Evolutionary conservation across 2,797 vertebrate genomes (phyloP).

Genomic region (Uromys caudimaculatus): DNA sequence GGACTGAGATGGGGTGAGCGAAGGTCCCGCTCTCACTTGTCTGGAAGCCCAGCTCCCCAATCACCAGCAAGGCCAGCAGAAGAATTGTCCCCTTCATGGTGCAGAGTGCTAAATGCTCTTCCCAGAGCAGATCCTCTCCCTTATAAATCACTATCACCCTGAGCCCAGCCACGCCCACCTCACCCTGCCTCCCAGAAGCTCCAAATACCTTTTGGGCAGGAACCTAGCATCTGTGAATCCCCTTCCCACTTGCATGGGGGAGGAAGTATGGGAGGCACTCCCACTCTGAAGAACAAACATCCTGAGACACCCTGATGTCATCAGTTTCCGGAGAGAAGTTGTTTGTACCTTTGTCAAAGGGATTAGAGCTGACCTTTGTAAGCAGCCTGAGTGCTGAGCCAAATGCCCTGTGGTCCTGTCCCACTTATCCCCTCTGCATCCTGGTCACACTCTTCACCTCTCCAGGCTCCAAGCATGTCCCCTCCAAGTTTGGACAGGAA

Average conservation of each 20-base stretch:
- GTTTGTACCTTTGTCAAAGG: background rate
- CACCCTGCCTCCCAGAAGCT: background rate
- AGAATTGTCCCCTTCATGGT: conserved; percentile 58
- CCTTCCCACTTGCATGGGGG: background rate
- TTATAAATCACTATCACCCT: background rate
- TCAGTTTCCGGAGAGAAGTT: background rate
- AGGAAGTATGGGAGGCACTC: background rate
- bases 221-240: background rate
- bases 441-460: background rate
- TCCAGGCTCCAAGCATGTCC: background rate
- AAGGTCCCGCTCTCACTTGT: background rate
- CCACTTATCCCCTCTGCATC: background rate
- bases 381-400: background rate
- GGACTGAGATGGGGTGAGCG: too few relatives aligned
- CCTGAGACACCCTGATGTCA: background rate
- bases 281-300: background rate
- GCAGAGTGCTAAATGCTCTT: background rate
- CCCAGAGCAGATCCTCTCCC: background rate
- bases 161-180: background rate
- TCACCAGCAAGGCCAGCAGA: conserved; percentile 49
- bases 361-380: background rate
- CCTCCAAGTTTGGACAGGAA: too few relatives aligned
- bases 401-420: background rate
- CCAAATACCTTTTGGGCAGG: background rate
- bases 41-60: background rate